Percentiles rank a stretch among this genome's conserved stretches.
Conservation (phyloP, 2,888 invertebrate genomes). For the Linnaemya vulpina region DNA sequence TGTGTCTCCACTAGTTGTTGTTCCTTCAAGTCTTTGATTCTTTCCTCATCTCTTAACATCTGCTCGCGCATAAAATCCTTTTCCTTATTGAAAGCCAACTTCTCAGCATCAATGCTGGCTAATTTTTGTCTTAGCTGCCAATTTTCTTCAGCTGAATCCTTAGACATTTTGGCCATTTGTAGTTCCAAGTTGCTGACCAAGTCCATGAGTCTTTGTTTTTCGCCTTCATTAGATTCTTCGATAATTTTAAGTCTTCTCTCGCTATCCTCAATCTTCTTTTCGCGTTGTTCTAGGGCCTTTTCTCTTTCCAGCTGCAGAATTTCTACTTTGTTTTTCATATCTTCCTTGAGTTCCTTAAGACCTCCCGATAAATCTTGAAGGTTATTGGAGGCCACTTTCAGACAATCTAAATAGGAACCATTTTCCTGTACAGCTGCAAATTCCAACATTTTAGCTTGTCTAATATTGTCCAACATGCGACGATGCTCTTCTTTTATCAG, state of each 20-base stretch:
- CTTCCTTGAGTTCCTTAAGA: slow-evolving; percentile 78
- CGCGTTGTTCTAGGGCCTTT: slow-evolving; percentile 77
- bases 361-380: slow-evolving; percentile 77
- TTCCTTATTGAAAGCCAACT: slow-evolving; percentile 80
- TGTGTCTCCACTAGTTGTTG: slow-evolving; percentile 79
- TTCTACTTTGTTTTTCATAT: slow-evolving; percentile 78
- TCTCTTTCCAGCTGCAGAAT: slow-evolving; percentile 78
- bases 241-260: slow-evolving; percentile 79
- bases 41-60: slow-evolving; percentile 80
- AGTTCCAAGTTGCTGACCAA: slow-evolving; percentile 81
- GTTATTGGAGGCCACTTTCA: slow-evolving; percentile 80
- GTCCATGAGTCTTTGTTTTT: slow-evolving; percentile 81
- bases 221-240: slow-evolving; percentile 78
- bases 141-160: slow-evolving; percentile 81
- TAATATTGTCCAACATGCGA: slow-evolving; percentile 79
- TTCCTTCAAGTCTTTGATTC: slow-evolving; percentile 80
- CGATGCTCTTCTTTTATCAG: slow-evolving; percentile 77
- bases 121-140: slow-evolving; percentile 82
- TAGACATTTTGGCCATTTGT: slow-evolving; percentile 79
- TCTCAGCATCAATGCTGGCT: slow-evolving; percentile 81
- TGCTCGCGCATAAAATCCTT: slow-evolving; percentile 81
- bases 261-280: slow-evolving; percentile 79
- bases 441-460: slow-evolving; percentile 81
- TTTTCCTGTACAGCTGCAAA: slow-evolving; percentile 81
- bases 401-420: slow-evolving; percentile 80